Evolutionary conservation across 2,888 invertebrate genomes (phyloP).

Genomic region (Pterostichus niger): DNA sequence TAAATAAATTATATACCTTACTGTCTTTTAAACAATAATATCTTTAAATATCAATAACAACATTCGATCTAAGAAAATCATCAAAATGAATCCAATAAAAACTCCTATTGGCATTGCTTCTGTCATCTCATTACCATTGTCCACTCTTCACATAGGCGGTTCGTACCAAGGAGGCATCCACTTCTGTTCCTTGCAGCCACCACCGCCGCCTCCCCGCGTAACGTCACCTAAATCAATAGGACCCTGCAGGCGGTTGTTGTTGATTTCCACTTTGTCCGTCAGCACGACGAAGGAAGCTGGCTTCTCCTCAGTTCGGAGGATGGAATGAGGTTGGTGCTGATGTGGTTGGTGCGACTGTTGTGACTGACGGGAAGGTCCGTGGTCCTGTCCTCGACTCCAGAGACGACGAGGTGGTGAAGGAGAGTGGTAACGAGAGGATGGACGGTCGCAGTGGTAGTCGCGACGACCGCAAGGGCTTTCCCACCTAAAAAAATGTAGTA

Average conservation of each 20-base stretch:
- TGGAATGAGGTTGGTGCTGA: slow-evolving; percentile 36
- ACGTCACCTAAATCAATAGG: neutral
- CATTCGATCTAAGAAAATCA: too few relatives aligned
- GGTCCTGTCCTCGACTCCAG: slow-evolving; percentile 44
- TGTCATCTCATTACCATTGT: neutral
- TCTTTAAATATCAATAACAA: too few relatives aligned
- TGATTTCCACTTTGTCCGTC: slow-evolving; percentile 62
- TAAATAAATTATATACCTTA: too few relatives aligned
- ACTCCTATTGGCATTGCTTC: too few relatives aligned
- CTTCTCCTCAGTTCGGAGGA: slow-evolving; percentile 48
- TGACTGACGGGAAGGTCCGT: neutral
- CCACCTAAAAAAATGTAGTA: slow-evolving; percentile 16
- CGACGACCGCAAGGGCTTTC: slow-evolving; percentile 37
- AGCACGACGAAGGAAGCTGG: slow-evolving; percentile 61
- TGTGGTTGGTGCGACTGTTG: slow-evolving; percentile 20
- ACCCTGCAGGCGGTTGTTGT: slow-evolving; percentile 46
- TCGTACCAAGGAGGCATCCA: slow-evolving; percentile 79
- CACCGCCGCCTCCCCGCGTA: slow-evolving; percentile 66
- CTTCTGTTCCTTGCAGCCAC: slow-evolving; percentile 73
- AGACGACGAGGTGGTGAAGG: slow-evolving; percentile 49
- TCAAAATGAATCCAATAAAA: too few relatives aligned
- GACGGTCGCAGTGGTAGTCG: neutral
- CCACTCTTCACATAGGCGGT: slow-evolving; percentile 56
- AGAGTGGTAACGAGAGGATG: neutral
- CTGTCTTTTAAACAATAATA: too few relatives aligned